Conservation (phyloP, 2,797 vertebrate genomes). For the Epinephelus awoara region DNA sequence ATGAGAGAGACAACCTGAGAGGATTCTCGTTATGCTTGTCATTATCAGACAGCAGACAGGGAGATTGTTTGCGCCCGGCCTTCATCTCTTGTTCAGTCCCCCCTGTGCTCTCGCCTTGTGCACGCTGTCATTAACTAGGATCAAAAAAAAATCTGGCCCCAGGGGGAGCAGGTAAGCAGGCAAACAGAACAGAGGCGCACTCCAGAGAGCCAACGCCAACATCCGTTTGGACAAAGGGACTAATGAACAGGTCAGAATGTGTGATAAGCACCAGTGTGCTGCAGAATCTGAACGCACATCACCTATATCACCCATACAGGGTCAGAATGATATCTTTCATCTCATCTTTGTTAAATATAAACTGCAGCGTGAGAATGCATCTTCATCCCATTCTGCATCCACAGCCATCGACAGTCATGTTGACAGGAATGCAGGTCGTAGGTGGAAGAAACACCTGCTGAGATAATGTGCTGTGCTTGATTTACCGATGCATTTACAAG, state of each 20-base stretch:
- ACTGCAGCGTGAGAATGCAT: constrained; percentile 9
- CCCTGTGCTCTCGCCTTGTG: constrained; percentile 57
- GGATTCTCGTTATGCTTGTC: constrained; percentile 73
- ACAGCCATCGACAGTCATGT: not conserved
- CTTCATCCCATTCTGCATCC: not conserved
- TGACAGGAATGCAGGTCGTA: constrained; percentile 14
- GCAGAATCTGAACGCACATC: constrained; percentile 9
- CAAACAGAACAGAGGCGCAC: constrained; percentile 53
- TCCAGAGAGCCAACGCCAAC: constrained; percentile 42
- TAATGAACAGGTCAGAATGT: constrained; percentile 42
- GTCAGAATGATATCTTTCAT: constrained; percentile 6
- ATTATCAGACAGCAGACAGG: constrained; percentile 74
- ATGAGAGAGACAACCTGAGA: constrained; percentile 78
- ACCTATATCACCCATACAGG: constrained; percentile 13
- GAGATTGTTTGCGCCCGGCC: constrained; percentile 70
- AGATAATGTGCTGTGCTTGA: constrained; percentile 34
- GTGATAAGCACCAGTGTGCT: constrained; percentile 18
- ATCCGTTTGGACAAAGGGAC: constrained; percentile 49
- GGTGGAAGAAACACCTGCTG: constrained; percentile 43
- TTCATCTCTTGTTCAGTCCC: constrained; percentile 66
- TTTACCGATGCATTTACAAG: constrained; percentile 47
- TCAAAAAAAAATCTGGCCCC: constrained; percentile 46
- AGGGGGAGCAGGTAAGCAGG: constrained; percentile 59
- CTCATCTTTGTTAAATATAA: constrained; percentile 20
- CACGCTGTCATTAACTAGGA: constrained; percentile 68